phyloP scores from a whole-genome alignment of 2,888 invertebrate genomes.

The Tachina fera region DNA sequence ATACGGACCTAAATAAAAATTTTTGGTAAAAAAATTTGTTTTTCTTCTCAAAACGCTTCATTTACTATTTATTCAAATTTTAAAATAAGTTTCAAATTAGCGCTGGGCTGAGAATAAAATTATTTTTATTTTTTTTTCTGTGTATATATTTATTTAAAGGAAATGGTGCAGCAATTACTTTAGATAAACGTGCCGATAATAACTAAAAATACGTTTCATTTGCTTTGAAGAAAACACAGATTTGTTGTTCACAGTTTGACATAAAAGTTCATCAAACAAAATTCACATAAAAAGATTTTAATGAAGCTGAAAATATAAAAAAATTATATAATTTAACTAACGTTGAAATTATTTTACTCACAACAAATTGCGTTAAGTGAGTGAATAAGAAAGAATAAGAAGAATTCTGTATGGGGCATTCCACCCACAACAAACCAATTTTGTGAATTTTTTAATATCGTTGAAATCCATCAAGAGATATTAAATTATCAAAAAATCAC shows the following conservation, averaged over 20 bases:
- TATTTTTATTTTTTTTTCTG: too few relatives aligned
- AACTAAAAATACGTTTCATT: not conserved
- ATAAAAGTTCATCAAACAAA: constrained; percentile 24
- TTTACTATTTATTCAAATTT: too few relatives aligned
- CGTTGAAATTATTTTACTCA: not conserved
- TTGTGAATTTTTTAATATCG: too few relatives aligned
- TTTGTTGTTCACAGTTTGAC: not conserved
- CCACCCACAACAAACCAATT: too few relatives aligned
- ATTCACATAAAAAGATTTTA: constrained; percentile 13
- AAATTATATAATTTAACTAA: constrained; percentile 51
- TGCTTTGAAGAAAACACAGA: not conserved
- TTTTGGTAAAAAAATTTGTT: too few relatives aligned
- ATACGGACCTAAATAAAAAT: too few relatives aligned
- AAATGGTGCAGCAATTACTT: constrained; percentile 29
- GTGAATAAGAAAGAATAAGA: not conserved
- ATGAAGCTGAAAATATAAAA: constrained; percentile 43
- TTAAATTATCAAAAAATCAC: too few relatives aligned
- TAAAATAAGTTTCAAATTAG: too few relatives aligned
- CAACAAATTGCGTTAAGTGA: constrained; percentile 7
- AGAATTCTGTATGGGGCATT: not conserved
- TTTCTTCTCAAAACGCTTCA: too few relatives aligned
- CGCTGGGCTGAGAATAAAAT: too few relatives aligned
- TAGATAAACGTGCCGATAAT: not conserved
- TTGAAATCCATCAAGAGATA: too few relatives aligned
- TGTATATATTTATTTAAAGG: not conserved